These are phyloP conservation scores for Steatornis caripensis DNA, from an alignment of 2,113 vertebrate genomes.

Conservation along the genomic window DNA sequence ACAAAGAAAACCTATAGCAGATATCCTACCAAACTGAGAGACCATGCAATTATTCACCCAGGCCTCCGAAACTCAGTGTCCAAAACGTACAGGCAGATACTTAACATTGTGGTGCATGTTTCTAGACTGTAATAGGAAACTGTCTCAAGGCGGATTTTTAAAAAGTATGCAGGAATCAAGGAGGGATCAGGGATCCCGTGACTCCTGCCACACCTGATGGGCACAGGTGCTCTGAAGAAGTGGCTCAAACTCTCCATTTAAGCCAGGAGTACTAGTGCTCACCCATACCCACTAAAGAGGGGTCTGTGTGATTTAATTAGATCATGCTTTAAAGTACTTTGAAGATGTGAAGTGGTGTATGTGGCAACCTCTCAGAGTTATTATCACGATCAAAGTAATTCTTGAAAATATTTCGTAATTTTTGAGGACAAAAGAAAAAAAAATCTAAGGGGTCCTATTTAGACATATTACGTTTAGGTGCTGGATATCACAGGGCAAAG, in stretches of 20 bases:
- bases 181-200: background rate
- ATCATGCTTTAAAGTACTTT: background rate
- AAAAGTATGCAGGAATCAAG: background rate
- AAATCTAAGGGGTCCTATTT: background rate
- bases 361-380: background rate
- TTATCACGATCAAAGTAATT: background rate
- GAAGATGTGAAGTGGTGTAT: background rate
- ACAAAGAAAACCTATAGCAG: background rate
- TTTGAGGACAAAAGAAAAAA: background rate
- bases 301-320: background rate
- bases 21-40: background rate
- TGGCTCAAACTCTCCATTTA: background rate
- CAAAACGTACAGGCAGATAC: background rate
- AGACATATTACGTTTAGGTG: background rate
- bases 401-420: background rate
- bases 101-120: background rate
- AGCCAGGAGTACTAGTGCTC: background rate
- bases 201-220: background rate
- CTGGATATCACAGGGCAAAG: background rate
- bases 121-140: background rate
- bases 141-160: background rate
- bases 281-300: background rate
- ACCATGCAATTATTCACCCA: background rate
- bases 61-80: background rate
- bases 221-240: background rate